Base-by-base conservation (phyloP, 2,113 vertebrate genomes). In the Hippocampus barbouri region DNA sequence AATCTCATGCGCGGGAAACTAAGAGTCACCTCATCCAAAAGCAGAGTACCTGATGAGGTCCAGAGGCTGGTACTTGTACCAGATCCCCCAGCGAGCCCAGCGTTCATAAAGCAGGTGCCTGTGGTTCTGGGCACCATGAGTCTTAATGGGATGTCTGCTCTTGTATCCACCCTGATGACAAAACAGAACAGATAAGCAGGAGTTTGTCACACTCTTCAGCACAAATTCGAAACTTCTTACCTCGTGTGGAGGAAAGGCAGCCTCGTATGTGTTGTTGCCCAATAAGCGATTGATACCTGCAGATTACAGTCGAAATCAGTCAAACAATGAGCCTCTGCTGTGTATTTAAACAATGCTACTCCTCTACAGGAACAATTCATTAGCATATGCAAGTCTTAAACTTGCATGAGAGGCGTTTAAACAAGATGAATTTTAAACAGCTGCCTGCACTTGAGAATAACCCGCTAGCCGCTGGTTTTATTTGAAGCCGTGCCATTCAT, bases 71-170 rank as follows among this genome's bases (percentile, higher is more conserved):
- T 99, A 97, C 83, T 98, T 99, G 89, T 98, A 99, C 97, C 97
- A 99, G 89, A 98, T 97, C 4, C 97, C 97, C 97, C 97, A 99
- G 63, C 96, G 95, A 65, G 97, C 97, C 97, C 97, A 99, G 2
- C 96, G 94, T 82, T 98, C 97, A 49, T 98, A 99, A 12, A 99
- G 90, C 5, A 99, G 92, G 75, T 98, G 97, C 18, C 97, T 92
- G 86, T 98, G 96, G 83, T 99, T 99, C 84, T 98, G 95, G 69
- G 96, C 95, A 25, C 97, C 97, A 0, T 98, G 95, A 0, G 96
- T 98, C 92, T 97, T 96, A 83, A 98, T 98, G 7, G 96, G 95
- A 75, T 96, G 96, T 63, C 91, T 94, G 86, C 96, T 98, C 78
- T 97, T 97, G 83, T 98, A 94, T 67, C 96, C 93, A n/a, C 97